Conservation (phyloP, 2,888 invertebrate genomes). For the Tetanocera ferruginea region DNA sequence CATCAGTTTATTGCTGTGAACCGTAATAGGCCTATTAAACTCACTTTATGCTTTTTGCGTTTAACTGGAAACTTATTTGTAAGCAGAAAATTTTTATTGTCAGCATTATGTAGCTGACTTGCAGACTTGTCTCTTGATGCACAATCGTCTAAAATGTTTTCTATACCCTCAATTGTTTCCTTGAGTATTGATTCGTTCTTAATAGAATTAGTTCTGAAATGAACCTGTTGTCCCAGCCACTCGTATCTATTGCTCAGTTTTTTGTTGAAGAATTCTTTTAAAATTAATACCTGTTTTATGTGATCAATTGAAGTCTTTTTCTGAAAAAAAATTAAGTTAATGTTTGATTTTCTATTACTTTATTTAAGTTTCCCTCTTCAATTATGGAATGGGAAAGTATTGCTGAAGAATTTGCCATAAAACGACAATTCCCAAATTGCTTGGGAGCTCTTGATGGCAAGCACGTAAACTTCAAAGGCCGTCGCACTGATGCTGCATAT, state of each 20-base stretch:
- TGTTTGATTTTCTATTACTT: background rate
- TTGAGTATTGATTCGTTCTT: slow-evolving; percentile 22
- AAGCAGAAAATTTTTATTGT: too few relatives aligned
- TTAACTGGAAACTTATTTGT: background rate
- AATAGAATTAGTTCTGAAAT: slow-evolving; percentile 28
- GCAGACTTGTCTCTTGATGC: background rate
- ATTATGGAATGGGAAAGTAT: slow-evolving; percentile 46
- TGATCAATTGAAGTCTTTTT: background rate
- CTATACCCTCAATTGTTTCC: slow-evolving; percentile 23
- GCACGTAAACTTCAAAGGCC: slow-evolving; percentile 44
- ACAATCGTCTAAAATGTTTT: slow-evolving; percentile 18
- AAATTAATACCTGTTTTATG: background rate
- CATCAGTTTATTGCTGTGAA: too few relatives aligned
- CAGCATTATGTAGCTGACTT: too few relatives aligned
- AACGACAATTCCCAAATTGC: slow-evolving; percentile 45
- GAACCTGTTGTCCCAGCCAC: slow-evolving; percentile 37
- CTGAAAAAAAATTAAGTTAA: background rate
- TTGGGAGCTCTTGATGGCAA: slow-evolving; percentile 43
- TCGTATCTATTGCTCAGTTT: slow-evolving; percentile 5
- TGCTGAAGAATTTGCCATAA: slow-evolving; percentile 45
- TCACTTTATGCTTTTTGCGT: background rate
- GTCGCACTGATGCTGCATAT: slow-evolving; percentile 28
- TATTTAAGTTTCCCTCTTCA: slow-evolving; percentile 40
- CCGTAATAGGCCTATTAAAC: too few relatives aligned
- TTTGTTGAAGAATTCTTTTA: background rate